A percentile compares a stretch with the other conserved stretches of the same genome.
These are phyloP conservation scores for Nestor notabilis DNA, from an alignment of 2,113 vertebrate species.

Conservation along the genomic window DNA sequence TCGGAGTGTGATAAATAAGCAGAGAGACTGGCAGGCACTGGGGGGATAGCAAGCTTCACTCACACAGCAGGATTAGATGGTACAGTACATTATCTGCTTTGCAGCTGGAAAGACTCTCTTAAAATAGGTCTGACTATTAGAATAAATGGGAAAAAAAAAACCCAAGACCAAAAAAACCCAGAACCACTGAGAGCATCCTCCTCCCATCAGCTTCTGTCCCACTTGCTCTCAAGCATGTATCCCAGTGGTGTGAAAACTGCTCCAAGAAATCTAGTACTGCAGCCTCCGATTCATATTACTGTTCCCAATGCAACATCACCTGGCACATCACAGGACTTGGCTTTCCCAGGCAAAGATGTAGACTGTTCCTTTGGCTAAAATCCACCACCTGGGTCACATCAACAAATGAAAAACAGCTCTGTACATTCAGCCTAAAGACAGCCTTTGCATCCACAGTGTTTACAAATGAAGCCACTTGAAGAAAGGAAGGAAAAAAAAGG, in stretches of 20 bases:
- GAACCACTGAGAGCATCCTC: not conserved
- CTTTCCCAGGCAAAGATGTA: not conserved
- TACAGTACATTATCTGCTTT: slow-evolving; percentile 9
- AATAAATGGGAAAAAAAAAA: not conserved
- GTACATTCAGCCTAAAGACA: not conserved
- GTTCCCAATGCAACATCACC: not conserved
- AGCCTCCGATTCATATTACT: not conserved
- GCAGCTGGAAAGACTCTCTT: slow-evolving; percentile 11
- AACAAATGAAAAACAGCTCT: not conserved
- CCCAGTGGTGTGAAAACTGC: not conserved
- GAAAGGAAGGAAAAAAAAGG: not conserved
- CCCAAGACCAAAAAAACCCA: no score
- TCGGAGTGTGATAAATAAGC: not conserved
- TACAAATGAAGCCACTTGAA: not conserved
- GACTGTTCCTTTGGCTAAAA: not conserved
- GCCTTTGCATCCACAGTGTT: not conserved
- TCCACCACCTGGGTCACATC: not conserved
- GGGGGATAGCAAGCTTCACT: not conserved
- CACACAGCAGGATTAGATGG: not conserved
- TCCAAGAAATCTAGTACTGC: not conserved
- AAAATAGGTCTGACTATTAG: slow-evolving; percentile 28
- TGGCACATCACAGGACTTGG: not conserved
- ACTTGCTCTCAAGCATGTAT: not conserved
- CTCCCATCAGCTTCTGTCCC: not conserved
- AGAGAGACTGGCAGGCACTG: slow-evolving; percentile 22